These are phyloP conservation scores for Mus spretus DNA, from an alignment of 2,797 vertebrate species.

Conservation along the genomic window DNA sequence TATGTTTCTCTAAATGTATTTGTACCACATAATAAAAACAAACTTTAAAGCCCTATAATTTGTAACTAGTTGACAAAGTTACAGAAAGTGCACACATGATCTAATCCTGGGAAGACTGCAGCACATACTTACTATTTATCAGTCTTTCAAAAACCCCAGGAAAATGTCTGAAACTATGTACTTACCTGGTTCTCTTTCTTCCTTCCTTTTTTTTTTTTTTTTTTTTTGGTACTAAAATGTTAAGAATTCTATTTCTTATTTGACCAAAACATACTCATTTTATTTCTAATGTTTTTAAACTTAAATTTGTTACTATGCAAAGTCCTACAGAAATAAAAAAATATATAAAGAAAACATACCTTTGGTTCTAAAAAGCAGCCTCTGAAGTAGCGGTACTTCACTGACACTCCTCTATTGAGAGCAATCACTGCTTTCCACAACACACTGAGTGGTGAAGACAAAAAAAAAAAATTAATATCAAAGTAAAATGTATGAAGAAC, in stretches of 20 bases:
- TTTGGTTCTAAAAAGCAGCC: slow-evolving; percentile 95
- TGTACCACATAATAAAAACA: slow-evolving; percentile 32
- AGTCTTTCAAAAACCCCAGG: slow-evolving; percentile 71
- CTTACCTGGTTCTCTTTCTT: slow-evolving; percentile 58
- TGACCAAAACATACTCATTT: slow-evolving; percentile 67
- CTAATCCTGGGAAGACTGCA: slow-evolving; percentile 54
- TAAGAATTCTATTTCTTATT: slow-evolving; percentile 67
- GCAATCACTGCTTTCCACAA: slow-evolving; percentile 91
- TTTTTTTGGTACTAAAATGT: slow-evolving; percentile 62
- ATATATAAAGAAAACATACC: slow-evolving; percentile 91
- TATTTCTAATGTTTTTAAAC: slow-evolving; percentile 73
- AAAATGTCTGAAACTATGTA: slow-evolving; percentile 68
- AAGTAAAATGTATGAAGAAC: slow-evolving; percentile 14
- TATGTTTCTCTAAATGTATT: slow-evolving; percentile 46
- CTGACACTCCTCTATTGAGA: slow-evolving; percentile 90
- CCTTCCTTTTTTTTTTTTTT: neutral
- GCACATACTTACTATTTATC: slow-evolving; percentile 81
- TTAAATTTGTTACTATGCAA: slow-evolving; percentile 66
- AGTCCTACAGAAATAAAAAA: slow-evolving; percentile 73
- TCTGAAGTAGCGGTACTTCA: slow-evolving; percentile 96
- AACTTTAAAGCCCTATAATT: slow-evolving; percentile 65
- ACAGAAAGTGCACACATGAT: slow-evolving; percentile 48
- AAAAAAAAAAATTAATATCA: slow-evolving; percentile 52
- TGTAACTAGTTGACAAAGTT: slow-evolving; percentile 61
- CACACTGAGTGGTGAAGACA: slow-evolving; percentile 84